Evolutionary conservation across 1,140 invertebrate species (phyloP), one percentile per base, ranked within the genome.

Genomic region (Aphelenchoides avenae): DNA sequence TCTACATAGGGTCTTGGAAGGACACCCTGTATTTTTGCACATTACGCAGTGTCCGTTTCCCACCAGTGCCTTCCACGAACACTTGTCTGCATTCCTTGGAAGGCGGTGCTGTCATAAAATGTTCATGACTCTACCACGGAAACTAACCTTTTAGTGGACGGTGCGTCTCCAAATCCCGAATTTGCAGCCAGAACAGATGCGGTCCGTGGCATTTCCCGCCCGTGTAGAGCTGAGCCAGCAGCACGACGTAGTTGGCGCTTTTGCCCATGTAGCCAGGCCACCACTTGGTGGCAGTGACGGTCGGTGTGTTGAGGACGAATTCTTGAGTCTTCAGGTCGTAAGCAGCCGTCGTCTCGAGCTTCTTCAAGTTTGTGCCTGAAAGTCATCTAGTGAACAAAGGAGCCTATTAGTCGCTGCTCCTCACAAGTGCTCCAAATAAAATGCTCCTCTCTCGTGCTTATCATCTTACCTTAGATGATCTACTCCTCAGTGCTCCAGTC

Each of bases 101-200:
- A n/a, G n/a, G n/a, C n/a, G n/a, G n/a, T n/a, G n/a, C n/a, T n/a
- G n/a, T n/a, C n/a, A n/a, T n/a, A n/a, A n/a, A n/a, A n/a, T n/a
- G n/a, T n/a, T n/a, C n/a, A n/a, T n/a, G n/a, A n/a, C n/a, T 81
- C 71, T 84, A 46, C 3, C 15, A 36, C 13, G 13, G 6, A 1
- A 50, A 3, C 24, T 15, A 31, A 60, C 85, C 90, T 50, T 84
- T 83, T 56, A 95, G 68, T 0, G 90, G 89, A 77, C 85, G 80
- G 72, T 94, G 89, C 0, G 87, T 89, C 34, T 91, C 84, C 64
- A 87, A 84, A 70, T 91, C 86, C 58, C 91, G 81, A 4, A 94
- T 78, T 76, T 91, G 90, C 2, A 94, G 89, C 62, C 94, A 84
- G 77, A 96, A 95, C 0, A 88, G 85, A 77, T 94, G 91, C 58